These are phyloP conservation scores for Lontra canadensis DNA, from an alignment of 2,113 vertebrate genomes.

Conservation along the genomic window DNA sequence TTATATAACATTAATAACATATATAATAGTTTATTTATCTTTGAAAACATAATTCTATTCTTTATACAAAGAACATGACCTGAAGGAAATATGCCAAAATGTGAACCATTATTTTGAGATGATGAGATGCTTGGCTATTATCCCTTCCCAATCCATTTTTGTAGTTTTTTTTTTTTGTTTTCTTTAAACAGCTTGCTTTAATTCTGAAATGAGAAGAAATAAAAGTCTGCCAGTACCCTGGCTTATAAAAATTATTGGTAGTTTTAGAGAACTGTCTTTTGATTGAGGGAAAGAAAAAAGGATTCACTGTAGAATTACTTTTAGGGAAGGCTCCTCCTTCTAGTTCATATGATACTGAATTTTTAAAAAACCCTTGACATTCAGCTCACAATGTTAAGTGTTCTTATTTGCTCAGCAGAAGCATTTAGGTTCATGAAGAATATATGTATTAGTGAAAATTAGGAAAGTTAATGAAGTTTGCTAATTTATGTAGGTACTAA, in stretches of 20 bases:
- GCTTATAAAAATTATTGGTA: constrained; percentile 16
- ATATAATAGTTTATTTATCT: background rate
- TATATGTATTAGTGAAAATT: constrained; percentile 7
- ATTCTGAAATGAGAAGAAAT: constrained; percentile 22
- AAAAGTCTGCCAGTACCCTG: background rate
- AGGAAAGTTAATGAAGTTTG: background rate
- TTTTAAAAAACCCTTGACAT: background rate
- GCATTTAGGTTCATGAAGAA: constrained; percentile 6
- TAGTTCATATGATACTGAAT: background rate
- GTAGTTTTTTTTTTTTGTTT: constrained; percentile 37
- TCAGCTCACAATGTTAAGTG: background rate
- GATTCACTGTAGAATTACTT: background rate
- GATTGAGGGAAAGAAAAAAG: background rate
- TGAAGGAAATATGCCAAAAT: background rate
- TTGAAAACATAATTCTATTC: background rate
- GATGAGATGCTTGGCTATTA: background rate
- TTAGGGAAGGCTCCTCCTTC: background rate
- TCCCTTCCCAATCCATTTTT: background rate
- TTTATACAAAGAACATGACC: background rate
- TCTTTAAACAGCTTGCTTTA: background rate
- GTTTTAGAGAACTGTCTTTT: background rate
- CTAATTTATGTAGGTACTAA: background rate
- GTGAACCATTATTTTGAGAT: background rate
- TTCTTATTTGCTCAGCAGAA: background rate
- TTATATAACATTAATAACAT: background rate